A percentile compares a stretch with the other conserved stretches of the same genome.
These are phyloP conservation scores for Mystacides longicornis DNA, from an alignment of 2,888 invertebrate genomes.

Conservation along the genomic window DNA sequence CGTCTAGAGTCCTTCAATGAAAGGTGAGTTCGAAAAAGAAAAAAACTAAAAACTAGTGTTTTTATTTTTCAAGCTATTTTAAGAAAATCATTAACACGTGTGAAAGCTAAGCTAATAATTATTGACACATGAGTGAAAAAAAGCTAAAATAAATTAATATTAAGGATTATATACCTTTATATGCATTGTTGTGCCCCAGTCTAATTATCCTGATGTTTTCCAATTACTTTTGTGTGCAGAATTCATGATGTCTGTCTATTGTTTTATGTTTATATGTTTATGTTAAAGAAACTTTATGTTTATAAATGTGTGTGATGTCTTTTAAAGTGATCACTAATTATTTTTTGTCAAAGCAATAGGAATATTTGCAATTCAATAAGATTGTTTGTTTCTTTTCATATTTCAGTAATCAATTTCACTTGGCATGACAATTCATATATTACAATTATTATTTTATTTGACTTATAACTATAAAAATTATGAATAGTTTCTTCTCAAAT, in stretches of 20 bases:
- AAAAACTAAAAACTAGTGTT: slow-evolving; percentile 16
- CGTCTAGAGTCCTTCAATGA: slow-evolving; percentile 94
- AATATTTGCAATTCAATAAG: neutral
- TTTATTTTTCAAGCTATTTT: too few relatives aligned
- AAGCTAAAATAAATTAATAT: slow-evolving; percentile 9
- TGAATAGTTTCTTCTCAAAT: neutral
- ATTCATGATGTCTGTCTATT: slow-evolving; percentile 25
- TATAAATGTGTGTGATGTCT: slow-evolving; percentile 23
- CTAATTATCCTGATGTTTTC: slow-evolving; percentile 41
- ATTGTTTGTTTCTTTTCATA: neutral
- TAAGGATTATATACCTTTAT: slow-evolving; percentile 29
- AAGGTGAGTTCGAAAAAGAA: slow-evolving; percentile 60
- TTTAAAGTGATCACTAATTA: slow-evolving; percentile 10
- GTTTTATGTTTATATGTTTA: slow-evolving; percentile 25
- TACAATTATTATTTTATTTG: neutral
- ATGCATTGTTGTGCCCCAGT: slow-evolving; percentile 81
- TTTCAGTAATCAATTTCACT: slow-evolving; percentile 16
- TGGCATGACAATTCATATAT: slow-evolving; percentile 17
- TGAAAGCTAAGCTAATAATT: slow-evolving; percentile 15
- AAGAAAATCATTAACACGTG: slow-evolving; percentile 14
- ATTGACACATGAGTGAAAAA: neutral
- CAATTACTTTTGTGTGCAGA: slow-evolving; percentile 26
- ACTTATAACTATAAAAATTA: neutral
- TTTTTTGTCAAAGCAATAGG: neutral
- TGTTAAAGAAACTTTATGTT: too few relatives aligned